Evolutionary conservation across 2,113 vertebrate genomes (phyloP).

Genomic region (Oncorhynchus tshawytscha): DNA sequence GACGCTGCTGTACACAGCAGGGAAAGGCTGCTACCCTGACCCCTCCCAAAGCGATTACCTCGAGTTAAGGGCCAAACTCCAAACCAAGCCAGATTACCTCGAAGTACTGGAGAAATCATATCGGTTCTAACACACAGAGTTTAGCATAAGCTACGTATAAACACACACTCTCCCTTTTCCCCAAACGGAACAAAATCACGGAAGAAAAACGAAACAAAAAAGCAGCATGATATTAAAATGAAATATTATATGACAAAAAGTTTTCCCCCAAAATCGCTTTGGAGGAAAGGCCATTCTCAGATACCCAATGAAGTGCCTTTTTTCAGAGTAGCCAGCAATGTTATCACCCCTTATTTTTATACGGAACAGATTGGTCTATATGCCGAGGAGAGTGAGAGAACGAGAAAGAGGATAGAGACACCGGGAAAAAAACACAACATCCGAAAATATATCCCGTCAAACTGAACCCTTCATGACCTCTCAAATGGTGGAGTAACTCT

Average conservation of each 20-base stretch:
- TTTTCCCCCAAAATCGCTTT: constrained; percentile 79
- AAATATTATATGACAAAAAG: constrained; percentile 68
- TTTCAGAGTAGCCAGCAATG: constrained; percentile 99
- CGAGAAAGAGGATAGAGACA: constrained; percentile 44
- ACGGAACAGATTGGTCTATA: constrained; percentile 91
- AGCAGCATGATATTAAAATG: constrained; percentile 81
- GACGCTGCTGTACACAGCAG: constrained; percentile 93
- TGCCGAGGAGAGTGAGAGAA: constrained; percentile 75
- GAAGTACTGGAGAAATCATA: constrained; percentile 99
- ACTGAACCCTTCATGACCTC: constrained; percentile 21
- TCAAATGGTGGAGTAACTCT: constrained; percentile 41
- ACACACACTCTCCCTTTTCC: constrained; percentile 54
- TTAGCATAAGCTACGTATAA: constrained; percentile 17
- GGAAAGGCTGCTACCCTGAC: constrained; percentile 94
- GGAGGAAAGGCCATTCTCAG: constrained; percentile 94
- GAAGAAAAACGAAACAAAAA: constrained; percentile 63
- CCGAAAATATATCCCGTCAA: constrained; percentile 56
- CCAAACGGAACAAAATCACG: constrained; percentile 49
- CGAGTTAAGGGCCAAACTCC: constrained; percentile 99
- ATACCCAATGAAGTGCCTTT: constrained; percentile 98
- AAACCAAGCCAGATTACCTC: constrained; percentile 99
- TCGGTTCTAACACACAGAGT: constrained; percentile 83
- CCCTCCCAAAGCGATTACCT: constrained; percentile 97
- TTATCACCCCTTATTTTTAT: constrained; percentile 99
- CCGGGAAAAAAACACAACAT: constrained; percentile 67